phyloP scores from a whole-genome alignment of 2,797 vertebrate species.

The Pyrrhura leucotis region DNA sequence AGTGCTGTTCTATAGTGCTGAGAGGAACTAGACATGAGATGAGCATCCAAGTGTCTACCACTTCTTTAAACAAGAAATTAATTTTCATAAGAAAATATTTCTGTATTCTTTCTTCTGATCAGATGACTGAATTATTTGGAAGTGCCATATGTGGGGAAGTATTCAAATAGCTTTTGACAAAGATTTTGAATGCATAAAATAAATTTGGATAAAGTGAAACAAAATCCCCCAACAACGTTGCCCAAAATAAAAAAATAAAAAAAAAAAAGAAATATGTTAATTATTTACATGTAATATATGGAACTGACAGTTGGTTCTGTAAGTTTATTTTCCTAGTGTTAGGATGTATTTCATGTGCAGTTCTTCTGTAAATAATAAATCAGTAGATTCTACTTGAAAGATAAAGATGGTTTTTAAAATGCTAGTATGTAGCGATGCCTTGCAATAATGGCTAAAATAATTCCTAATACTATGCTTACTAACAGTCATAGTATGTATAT shows the following conservation, averaged over 20 bases:
- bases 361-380: neutral
- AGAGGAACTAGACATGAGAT: neutral
- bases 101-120: neutral
- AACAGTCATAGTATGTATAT: rapidly evolving
- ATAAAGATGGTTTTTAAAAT: neutral
- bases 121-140: neutral
- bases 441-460: neutral
- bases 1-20: neutral
- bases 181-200: neutral
- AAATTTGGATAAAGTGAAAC: neutral
- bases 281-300: neutral
- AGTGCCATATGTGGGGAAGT: neutral
- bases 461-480: neutral
- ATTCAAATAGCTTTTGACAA: neutral
- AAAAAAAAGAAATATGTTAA: neutral
- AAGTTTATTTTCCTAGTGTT: neutral
- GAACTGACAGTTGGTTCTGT: neutral
- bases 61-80: neutral
- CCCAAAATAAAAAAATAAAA: neutral
- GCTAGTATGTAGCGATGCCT: neutral
- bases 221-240: neutral
- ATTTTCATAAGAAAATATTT: neutral
- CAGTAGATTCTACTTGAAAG: neutral
- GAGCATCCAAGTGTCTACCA: neutral
- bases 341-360: neutral